phyloP scores from a whole-genome alignment of 2,888 invertebrate species.

The Coleophora deauratella region DNA sequence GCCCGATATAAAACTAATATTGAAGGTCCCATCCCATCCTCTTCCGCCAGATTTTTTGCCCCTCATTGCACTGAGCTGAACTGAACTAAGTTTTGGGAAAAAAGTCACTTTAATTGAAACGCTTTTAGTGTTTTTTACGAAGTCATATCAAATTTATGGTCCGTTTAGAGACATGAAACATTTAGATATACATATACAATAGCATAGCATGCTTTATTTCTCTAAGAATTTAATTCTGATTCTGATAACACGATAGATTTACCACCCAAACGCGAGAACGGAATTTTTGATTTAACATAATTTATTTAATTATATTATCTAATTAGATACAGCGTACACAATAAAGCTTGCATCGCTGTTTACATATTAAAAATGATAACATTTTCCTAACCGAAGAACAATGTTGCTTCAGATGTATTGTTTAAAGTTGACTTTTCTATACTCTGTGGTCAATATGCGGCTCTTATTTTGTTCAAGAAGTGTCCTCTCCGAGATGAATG shows the following conservation, averaged over 20 bases:
- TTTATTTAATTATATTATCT: conserved; percentile 57
- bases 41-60: conserved; percentile 65
- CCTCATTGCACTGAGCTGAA: conserved; percentile 49
- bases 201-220: conserved; percentile 9
- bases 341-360: conserved; percentile 57
- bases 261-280: conserved; percentile 61
- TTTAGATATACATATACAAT: conserved; percentile 14
- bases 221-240: conserved; percentile 24
- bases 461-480: conserved; percentile 38
- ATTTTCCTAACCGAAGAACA: too few relatives aligned
- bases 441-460: conserved; percentile 22
- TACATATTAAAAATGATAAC: conserved; percentile 34
- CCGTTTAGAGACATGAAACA: conserved; percentile 9
- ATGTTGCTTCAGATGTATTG: not conserved
- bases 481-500: conserved; percentile 61
- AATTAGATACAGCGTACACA: conserved; percentile 57
- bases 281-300: conserved; percentile 24
- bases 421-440: conserved; percentile 32
- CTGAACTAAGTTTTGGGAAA: conserved; percentile 47
- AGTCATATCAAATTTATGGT: conserved; percentile 31
- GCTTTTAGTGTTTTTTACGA: conserved; percentile 42
- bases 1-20: conserved; percentile 71
- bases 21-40: conserved; percentile 72
- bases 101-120: conserved; percentile 54
- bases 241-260: conserved; percentile 37